These are phyloP conservation scores for Ceratothoa steindachneri DNA, from an alignment of 2,888 invertebrate species.

Conservation along the genomic window DNA sequence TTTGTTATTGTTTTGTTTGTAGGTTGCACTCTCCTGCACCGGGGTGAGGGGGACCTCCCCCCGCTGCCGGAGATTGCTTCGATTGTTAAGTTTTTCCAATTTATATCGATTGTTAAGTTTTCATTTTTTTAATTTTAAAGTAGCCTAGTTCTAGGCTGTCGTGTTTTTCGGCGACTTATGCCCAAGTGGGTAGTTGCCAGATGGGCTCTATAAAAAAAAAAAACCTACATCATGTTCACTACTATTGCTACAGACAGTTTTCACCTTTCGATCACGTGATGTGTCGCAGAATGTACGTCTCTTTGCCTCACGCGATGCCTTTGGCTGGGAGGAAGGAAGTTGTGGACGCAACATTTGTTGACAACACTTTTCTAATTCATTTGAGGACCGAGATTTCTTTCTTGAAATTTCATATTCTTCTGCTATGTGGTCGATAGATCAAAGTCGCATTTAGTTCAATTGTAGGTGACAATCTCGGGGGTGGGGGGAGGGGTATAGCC, in stretches of 20 bases:
- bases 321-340: background rate
- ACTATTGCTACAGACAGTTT: background rate
- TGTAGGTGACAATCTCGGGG: constrained; percentile 10
- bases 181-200: no score
- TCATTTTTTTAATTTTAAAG: no score
- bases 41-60: no score
- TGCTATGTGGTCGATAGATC: constrained; percentile 3
- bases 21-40: no score
- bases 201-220: no score
- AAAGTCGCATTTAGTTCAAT: background rate
- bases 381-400: background rate
- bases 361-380: constrained; percentile 5
- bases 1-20: no score
- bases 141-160: no score
- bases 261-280: constrained; percentile 4
- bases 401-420: constrained; percentile 4
- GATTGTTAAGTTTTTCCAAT: no score
- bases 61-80: no score
- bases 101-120: no score
- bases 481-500: background rate
- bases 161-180: no score
- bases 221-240: no score
- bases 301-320: constrained; percentile 6
- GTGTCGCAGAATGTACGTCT: constrained; percentile 6
- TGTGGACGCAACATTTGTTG: background rate